Evolutionary conservation across 2,888 invertebrate genomes (phyloP).

Genomic region (Pammene fasciana): DNA sequence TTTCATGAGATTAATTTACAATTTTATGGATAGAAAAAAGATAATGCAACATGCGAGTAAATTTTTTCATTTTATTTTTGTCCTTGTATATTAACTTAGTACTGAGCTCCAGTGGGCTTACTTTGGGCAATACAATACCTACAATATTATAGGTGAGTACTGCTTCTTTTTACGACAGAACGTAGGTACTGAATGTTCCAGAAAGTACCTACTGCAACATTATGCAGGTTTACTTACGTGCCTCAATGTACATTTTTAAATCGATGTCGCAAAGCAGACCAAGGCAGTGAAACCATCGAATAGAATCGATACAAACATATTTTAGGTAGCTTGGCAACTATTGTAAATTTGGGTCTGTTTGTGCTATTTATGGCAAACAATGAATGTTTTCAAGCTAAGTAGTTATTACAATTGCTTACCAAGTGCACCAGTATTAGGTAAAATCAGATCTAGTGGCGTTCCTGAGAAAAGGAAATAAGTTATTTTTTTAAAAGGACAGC

Average conservation of each 20-base stretch:
- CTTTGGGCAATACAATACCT: too few relatives aligned
- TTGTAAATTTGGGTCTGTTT: neutral
- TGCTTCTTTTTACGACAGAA: too few relatives aligned
- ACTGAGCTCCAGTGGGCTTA: too few relatives aligned
- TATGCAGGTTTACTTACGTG: slow-evolving; percentile 6
- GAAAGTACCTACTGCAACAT: neutral
- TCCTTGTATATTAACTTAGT: too few relatives aligned
- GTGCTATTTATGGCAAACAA: slow-evolving; percentile 17
- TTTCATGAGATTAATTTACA: too few relatives aligned
- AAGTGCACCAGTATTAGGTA: neutral
- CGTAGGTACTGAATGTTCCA: neutral
- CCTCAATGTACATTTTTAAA: slow-evolving; percentile 4
- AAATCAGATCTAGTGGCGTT: neutral
- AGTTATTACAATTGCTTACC: neutral
- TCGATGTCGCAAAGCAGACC: neutral
- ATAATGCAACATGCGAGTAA: too few relatives aligned
- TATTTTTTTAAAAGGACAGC: too few relatives aligned
- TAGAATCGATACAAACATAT: slow-evolving; percentile 3
- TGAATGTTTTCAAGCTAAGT: slow-evolving; percentile 23
- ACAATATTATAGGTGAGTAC: too few relatives aligned
- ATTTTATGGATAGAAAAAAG: too few relatives aligned
- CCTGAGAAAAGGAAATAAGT: too few relatives aligned
- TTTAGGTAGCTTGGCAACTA: slow-evolving; percentile 10
- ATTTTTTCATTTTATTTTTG: too few relatives aligned
- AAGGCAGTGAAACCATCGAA: neutral